Conservation (phyloP, 2,888 invertebrate genomes). For the Ormyrus nitidulus region DNA sequence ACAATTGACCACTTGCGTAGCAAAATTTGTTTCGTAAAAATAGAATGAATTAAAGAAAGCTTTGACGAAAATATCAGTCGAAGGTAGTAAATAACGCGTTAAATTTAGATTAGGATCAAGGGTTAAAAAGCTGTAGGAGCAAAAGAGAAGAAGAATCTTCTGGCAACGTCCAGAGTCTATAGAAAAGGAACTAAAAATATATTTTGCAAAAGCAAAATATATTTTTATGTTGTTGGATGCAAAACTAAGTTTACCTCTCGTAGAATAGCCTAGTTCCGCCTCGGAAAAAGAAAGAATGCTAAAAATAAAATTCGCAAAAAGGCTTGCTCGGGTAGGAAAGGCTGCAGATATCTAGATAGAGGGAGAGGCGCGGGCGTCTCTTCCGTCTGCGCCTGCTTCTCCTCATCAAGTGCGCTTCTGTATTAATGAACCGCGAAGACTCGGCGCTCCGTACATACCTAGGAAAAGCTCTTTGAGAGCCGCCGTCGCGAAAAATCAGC, state of each 20-base stretch:
- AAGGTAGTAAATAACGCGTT: neutral
- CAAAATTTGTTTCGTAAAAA: too few relatives aligned
- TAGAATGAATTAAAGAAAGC: too few relatives aligned
- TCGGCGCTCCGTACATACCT: neutral
- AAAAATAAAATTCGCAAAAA: neutral
- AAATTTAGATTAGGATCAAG: neutral
- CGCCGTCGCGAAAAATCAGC: slow-evolving; percentile 38
- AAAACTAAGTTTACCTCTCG: too few relatives aligned
- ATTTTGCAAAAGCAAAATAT: slow-evolving; percentile 12
- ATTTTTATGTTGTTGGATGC: too few relatives aligned
- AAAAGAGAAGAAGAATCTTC: neutral
- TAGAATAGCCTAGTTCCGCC: too few relatives aligned
- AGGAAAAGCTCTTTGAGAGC: slow-evolving; percentile 48
- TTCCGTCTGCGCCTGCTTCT: slow-evolving; percentile 13
- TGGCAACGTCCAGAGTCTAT: neutral
- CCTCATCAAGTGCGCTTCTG: slow-evolving; percentile 67
- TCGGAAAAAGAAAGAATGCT: neutral
- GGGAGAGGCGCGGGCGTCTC: slow-evolving; percentile 1
- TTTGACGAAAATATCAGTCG: neutral
- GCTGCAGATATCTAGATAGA: neutral
- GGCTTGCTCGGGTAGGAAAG: neutral
- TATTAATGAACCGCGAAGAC: slow-evolving; percentile 68
- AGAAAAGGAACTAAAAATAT: slow-evolving; percentile 45
- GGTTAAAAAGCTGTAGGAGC: neutral
- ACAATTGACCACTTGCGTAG: too few relatives aligned